A percentile compares a stretch with the other conserved stretches of the same genome.
phyloP scores from a whole-genome alignment of 2,113 vertebrate species.

The Chinchilla lanigera region DNA sequence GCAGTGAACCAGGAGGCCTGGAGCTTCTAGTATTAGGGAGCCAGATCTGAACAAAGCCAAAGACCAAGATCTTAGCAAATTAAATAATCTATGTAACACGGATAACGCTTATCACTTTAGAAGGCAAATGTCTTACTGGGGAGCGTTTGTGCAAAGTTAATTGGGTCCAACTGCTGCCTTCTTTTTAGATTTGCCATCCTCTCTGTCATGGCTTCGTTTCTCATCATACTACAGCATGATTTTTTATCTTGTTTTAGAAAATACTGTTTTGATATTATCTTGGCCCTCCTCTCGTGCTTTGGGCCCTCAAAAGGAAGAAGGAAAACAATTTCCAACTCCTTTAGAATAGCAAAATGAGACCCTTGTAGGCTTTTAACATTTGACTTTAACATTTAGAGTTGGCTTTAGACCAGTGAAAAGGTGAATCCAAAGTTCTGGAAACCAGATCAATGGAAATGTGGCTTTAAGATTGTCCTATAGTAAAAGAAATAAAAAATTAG shows the following conservation, averaged over 20 bases:
- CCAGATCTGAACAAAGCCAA: conserved; percentile 71
- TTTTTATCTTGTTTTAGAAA: conserved; percentile 15
- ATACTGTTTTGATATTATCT: background rate
- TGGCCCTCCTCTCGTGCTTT: background rate
- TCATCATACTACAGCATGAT: conserved; percentile 43
- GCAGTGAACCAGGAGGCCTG: conserved; percentile 67
- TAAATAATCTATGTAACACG: conserved; percentile 74
- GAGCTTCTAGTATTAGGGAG: conserved; percentile 69
- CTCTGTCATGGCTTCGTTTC: conserved; percentile 61
- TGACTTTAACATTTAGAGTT: conserved; percentile 20
- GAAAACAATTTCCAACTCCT: background rate
- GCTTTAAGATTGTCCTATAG: background rate
- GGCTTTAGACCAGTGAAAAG: conserved; percentile 37
- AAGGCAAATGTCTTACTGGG: conserved; percentile 65
- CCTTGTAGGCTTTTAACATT: background rate
- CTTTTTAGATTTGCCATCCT: conserved; percentile 65
- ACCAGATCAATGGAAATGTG: conserved; percentile 23
- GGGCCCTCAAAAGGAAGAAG: background rate
- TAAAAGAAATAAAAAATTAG: conserved; percentile 5
- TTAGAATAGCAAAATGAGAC: background rate
- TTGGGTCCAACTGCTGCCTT: conserved; percentile 69
- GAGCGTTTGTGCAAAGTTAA: conserved; percentile 66
- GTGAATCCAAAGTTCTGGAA: conserved; percentile 37
- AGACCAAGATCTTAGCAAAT: conserved; percentile 69
- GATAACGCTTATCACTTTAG: conserved; percentile 75